Evolutionary conservation across 92 coral and sea anemone species (phyloP), one percentile per base, ranked within the genome.

Genomic region (Scolanthus callimorphus): DNA sequence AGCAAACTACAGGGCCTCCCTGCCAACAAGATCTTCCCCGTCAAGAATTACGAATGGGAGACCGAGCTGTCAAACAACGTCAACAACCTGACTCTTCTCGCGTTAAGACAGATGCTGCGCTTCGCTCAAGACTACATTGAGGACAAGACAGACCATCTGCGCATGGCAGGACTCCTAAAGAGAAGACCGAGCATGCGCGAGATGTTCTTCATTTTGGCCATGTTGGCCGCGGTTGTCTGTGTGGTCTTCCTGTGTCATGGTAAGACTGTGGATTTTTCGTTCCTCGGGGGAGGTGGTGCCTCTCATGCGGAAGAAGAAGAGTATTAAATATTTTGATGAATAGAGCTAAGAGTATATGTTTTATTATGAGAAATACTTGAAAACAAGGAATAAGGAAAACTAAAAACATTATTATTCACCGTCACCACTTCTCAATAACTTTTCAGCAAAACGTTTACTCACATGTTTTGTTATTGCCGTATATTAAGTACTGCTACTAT

Each of bases 41-140:
- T 75, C 61, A 75, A 75, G 69, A 75, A 75, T 54, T 75, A 75
- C 67, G 82, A 75, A 44, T 55, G 62, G 55, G 82, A 75, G 46
- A 65, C 82, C 2, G 74, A 57, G 34, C 62, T 67, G 2, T 41
- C 44, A 21, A 10, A 15, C 13, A 47, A 65, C 38, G 74, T 75
- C 10, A 67, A 59, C 61, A 57, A 51, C 20, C 44, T 75, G 30
- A 11, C 60, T 27, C 58, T 75, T 25, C 20, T 65, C 29, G 75
- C 82, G 12, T 23, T 75, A 13, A 58, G 69, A 24, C 74, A 75
- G 19, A 65, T 75, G 82, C 62, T 75, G 23, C 60, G 49, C 28
- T 75, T 75, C 45, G 60, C 62, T 15, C 82, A 75, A 56, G 67
- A 75, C 25, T 46, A 59, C 69, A 38, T 70, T 25, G 68, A 70